phyloP scores from a whole-genome alignment of 1,140 invertebrate genomes.

The Musca domestica region DNA sequence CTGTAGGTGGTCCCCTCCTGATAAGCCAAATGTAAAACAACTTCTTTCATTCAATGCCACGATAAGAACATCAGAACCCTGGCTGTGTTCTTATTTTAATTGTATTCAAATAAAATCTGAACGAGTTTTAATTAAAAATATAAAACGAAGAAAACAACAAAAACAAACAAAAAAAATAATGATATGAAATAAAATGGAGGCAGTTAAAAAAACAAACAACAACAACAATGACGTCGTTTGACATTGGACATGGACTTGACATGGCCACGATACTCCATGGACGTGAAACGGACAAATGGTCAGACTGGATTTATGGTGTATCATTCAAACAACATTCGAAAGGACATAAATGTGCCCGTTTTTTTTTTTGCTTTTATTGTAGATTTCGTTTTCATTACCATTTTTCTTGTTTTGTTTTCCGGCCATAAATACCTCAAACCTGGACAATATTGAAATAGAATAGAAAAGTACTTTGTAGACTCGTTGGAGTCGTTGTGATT shows the following conservation, averaged over 20 bases:
- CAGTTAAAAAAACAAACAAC: slow-evolving; percentile 2
- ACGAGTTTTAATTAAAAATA: slow-evolving; percentile 17
- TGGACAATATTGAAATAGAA: slow-evolving; percentile 11
- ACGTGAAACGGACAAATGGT: slow-evolving; percentile 7
- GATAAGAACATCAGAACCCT: slow-evolving; percentile 1
- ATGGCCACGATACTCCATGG: slow-evolving; percentile 7
- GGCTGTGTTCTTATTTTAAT: slow-evolving; percentile 12
- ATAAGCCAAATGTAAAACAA: slow-evolving; percentile 6
- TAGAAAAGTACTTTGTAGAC: slow-evolving; percentile 17
- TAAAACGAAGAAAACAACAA: not conserved
- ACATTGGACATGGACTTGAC: slow-evolving; percentile 5
- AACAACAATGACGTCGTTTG: too few species aligned
- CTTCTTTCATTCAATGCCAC: not conserved
- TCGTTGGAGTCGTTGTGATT: slow-evolving; percentile 6
- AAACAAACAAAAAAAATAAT: too few species aligned
- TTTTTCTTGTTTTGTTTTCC: too few species aligned
- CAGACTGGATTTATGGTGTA: slow-evolving; percentile 5
- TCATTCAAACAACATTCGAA: too few species aligned
- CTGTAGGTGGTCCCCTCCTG: slow-evolving; percentile 12
- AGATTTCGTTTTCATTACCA: too few species aligned
- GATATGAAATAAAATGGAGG: not conserved
- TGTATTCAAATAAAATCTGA: slow-evolving; percentile 11
- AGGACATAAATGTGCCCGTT: too few species aligned
- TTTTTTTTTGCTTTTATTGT: too few species aligned
- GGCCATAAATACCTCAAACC: not conserved